Conservation (phyloP, 2,888 invertebrate genomes). For the Rhyacophila evoluta region DNA sequence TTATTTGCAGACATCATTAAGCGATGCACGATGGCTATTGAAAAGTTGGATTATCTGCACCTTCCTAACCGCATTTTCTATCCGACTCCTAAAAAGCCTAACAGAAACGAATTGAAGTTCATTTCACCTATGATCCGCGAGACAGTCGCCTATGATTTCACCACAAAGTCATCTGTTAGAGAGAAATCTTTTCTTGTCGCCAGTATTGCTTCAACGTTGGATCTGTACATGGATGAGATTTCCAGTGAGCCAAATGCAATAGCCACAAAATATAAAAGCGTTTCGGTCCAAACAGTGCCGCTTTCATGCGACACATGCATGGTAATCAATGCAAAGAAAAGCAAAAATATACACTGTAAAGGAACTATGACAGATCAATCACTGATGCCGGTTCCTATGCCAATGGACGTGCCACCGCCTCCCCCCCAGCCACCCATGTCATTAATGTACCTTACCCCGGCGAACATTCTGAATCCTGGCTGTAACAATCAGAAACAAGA, state of each 20-base stretch:
- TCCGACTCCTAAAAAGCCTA: not conserved
- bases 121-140: constrained; percentile 34
- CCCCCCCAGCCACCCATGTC: not conserved
- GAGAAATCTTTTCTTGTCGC: constrained; percentile 10
- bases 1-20: constrained; percentile 48
- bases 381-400: not conserved
- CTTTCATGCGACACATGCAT: not conserved
- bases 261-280: not conserved
- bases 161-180: not conserved
- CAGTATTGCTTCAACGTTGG: constrained; percentile 30
- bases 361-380: not conserved
- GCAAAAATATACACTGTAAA: not conserved
- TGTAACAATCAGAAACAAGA: not conserved
- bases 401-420: not conserved
- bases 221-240: constrained; percentile 1
- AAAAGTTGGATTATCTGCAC: constrained; percentile 44
- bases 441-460: constrained; percentile 52
- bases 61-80: constrained; percentile 37
- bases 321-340: not conserved
- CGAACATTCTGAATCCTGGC: constrained; percentile 42
- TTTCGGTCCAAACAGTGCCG: not conserved
- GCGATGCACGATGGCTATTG: constrained; percentile 43
- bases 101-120: not conserved
- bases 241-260: not conserved
- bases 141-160: not conserved